phyloP scores from a whole-genome alignment of 37 sponge, comb jelly and placozoan species.

The Amphimedon queenslandica region DNA sequence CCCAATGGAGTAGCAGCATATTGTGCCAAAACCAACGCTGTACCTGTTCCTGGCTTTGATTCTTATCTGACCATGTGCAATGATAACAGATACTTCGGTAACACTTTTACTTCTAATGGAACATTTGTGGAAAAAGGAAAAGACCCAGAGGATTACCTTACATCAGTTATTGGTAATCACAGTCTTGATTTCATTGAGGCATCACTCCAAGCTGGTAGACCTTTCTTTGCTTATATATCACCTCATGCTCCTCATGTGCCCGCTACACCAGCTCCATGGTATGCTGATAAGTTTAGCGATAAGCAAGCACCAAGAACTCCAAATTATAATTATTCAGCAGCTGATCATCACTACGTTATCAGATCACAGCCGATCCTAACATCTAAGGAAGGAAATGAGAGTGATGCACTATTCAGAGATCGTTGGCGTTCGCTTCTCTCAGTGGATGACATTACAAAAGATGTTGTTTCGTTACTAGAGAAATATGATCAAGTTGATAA shows the following conservation, averaged over 20 bases:
- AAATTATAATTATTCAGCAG: slow-evolving; percentile 61
- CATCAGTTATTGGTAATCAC: slow-evolving; percentile 60
- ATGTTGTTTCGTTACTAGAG: slow-evolving; percentile 23
- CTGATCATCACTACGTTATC: slow-evolving; percentile 69
- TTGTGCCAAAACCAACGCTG: slow-evolving; percentile 9
- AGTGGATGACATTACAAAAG: slow-evolving; percentile 71
- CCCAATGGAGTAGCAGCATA: slow-evolving; percentile 31
- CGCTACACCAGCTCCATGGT: slow-evolving; percentile 83
- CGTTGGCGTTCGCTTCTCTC: slow-evolving; percentile 76
- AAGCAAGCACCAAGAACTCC: slow-evolving; percentile 69
- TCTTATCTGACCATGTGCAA: slow-evolving; percentile 64
- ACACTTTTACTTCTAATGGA: slow-evolving; percentile 42
- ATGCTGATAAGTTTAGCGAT: slow-evolving; percentile 24
- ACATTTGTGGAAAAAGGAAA: slow-evolving; percentile 19
- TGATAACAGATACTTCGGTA: slow-evolving; percentile 51
- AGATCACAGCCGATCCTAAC: slow-evolving; percentile 44
- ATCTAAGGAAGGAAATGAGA: neutral
- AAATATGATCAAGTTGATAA: slow-evolving; percentile 42
- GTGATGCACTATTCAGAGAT: slow-evolving; percentile 61
- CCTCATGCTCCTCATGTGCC: slow-evolving; percentile 84
- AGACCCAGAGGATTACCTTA: slow-evolving; percentile 62
- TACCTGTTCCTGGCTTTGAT: slow-evolving; percentile 55
- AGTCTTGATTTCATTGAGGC: slow-evolving; percentile 42
- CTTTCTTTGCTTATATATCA: slow-evolving; percentile 75
- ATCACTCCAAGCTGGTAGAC: slow-evolving; percentile 15